Evolutionary conservation across 2,888 invertebrate genomes (phyloP).

Genomic region (Perithous albicinctus): DNA sequence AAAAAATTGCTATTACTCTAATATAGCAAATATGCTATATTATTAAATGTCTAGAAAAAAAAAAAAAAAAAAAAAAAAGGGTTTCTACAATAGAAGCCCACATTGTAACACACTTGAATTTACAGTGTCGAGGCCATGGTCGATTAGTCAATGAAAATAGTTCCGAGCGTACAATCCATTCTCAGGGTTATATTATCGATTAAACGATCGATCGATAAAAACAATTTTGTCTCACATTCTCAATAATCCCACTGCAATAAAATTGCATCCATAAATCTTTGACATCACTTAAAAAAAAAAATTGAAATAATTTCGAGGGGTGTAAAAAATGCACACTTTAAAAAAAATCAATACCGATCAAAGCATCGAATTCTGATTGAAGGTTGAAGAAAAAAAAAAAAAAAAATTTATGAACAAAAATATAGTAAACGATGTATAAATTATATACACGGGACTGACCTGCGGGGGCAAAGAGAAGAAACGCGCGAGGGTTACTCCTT

Average conservation of each 20-base stretch:
- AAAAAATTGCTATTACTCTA: too few relatives aligned
- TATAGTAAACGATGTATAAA: conserved; percentile 41
- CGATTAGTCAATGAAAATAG: conserved; percentile 22
- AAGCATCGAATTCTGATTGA: background rate
- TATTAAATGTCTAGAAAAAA: too few relatives aligned
- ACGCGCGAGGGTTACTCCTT: conserved; percentile 74
- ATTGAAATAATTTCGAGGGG: background rate
- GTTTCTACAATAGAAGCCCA: too few relatives aligned
- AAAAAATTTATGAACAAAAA: background rate
- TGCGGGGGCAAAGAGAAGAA: conserved; percentile 74
- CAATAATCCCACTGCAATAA: background rate
- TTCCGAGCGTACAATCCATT: background rate
- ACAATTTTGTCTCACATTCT: background rate
- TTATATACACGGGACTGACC: conserved; percentile 76
- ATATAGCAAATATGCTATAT: too few relatives aligned
- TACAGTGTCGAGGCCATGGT: background rate
- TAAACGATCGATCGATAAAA: background rate
- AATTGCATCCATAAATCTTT: background rate
- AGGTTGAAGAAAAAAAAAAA: background rate
- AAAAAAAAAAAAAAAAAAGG: too few relatives aligned
- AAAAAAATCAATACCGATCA: background rate
- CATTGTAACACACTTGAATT: too few relatives aligned
- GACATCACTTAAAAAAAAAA: background rate
- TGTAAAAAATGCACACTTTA: too few relatives aligned
- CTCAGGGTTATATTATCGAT: conserved; percentile 17